A percentile compares a stretch with the other conserved stretches of the same genome.
These are phyloP conservation scores for Syndactyla subalaris DNA, from an alignment of 2,797 vertebrate genomes.

Conservation along the genomic window DNA sequence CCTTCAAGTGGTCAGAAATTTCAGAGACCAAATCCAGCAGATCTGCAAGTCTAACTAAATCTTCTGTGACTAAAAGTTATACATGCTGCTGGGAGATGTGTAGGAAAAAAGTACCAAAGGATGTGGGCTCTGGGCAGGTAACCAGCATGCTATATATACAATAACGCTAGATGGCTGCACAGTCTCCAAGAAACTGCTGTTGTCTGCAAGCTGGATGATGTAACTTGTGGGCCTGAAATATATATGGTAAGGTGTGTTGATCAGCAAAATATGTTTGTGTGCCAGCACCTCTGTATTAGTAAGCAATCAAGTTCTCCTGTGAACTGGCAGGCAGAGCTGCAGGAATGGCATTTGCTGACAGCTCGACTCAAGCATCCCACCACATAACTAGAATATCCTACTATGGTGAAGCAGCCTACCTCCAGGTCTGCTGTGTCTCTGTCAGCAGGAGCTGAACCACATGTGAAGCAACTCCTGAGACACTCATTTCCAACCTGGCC, in stretches of 20 bases:
- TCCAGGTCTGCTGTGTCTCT: neutral
- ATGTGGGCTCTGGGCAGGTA: neutral
- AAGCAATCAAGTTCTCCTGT: neutral
- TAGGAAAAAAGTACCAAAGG: neutral
- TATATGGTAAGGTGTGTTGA: neutral
- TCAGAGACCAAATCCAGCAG: neutral
- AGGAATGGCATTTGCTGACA: neutral
- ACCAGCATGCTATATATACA: neutral
- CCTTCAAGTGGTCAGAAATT: neutral
- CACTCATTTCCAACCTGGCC: neutral
- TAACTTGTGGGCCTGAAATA: neutral
- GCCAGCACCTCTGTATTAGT: neutral
- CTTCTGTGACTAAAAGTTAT: neutral
- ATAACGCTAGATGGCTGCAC: slow-evolving; percentile 47
- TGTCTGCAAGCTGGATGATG: neutral
- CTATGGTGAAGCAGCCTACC: neutral
- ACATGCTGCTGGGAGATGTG: neutral
- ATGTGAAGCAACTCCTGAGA: neutral
- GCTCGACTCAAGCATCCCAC: neutral
- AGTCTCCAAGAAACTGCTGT: neutral
- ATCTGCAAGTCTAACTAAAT: neutral
- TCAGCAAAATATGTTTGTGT: neutral
- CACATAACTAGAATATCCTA: neutral
- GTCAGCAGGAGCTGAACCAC: neutral
- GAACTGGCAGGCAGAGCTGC: neutral